Evolutionary conservation across 1,140 invertebrate genomes (phyloP).

Genomic region (Listronotus bonariensis): DNA sequence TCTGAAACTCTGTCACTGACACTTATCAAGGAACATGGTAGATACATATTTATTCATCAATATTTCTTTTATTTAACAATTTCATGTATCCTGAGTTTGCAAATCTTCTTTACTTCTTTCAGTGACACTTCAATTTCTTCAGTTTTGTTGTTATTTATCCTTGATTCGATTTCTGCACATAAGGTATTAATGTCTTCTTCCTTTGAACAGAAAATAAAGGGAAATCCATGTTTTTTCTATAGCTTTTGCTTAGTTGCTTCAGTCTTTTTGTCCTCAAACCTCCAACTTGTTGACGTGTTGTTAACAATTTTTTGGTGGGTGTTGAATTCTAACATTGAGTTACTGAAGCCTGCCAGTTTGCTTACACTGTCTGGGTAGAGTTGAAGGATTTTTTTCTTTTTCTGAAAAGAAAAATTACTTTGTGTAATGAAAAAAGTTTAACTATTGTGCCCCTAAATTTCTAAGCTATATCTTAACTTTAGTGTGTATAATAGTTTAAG

Average conservation of each 20-base stretch:
- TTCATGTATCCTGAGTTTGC: constrained; percentile 63
- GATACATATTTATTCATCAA: no score
- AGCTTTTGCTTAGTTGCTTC: constrained; percentile 63
- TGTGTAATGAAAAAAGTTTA: background rate
- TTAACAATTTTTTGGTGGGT: constrained; percentile 64
- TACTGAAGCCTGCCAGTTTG: constrained; percentile 60
- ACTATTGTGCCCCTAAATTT: no score
- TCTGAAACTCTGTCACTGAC: no score
- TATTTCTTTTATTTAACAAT: constrained; percentile 52
- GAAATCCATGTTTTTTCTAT: constrained; percentile 72
- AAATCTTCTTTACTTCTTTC: constrained; percentile 73
- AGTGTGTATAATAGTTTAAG: no score
- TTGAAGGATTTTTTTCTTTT: constrained; percentile 61
- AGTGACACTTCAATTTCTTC: constrained; percentile 64
- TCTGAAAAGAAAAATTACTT: constrained; percentile 55
- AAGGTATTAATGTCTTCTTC: constrained; percentile 68
- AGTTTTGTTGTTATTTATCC: constrained; percentile 62
- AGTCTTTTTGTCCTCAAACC: constrained; percentile 61
- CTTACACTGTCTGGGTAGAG: constrained; percentile 70
- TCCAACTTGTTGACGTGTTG: constrained; percentile 59
- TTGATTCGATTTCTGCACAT: constrained; percentile 60
- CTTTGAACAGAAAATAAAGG: constrained; percentile 72
- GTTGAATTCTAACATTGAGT: constrained; percentile 64
- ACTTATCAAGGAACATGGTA: no score
- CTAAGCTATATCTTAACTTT: no score